Conservation (phyloP, 2,888 invertebrate genomes). For the Chloromyia formosa region DNA sequence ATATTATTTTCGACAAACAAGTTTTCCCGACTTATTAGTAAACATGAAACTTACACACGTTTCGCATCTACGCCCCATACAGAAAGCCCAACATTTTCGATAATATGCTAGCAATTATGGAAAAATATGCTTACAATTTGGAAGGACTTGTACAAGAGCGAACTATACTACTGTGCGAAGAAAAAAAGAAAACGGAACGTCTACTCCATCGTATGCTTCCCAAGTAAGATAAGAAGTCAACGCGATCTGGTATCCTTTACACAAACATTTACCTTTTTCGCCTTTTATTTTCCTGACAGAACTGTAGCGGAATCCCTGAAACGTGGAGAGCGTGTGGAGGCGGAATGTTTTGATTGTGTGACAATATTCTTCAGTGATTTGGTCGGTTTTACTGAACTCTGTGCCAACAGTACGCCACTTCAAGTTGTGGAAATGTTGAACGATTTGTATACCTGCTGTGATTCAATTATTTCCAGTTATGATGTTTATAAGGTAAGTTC, state of each 20-base stretch:
- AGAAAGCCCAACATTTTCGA: slow-evolving; percentile 88
- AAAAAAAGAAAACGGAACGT: slow-evolving; percentile 86
- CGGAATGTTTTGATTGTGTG: slow-evolving; percentile 83
- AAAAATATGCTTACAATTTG: slow-evolving; percentile 87
- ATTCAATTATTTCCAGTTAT: slow-evolving; percentile 86
- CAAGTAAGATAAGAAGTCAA: slow-evolving; percentile 67
- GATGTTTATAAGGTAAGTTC: slow-evolving; percentile 81
- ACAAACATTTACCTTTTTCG: too few relatives aligned
- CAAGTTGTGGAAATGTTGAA: slow-evolving; percentile 88
- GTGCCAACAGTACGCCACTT: slow-evolving; percentile 80
- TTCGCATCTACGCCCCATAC: slow-evolving; percentile 45
- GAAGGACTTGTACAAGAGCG: slow-evolving; percentile 85
- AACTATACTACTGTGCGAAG: slow-evolving; percentile 81
- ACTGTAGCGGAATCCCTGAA: slow-evolving; percentile 83
- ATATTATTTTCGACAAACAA: too few relatives aligned
- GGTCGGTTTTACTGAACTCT: slow-evolving; percentile 83
- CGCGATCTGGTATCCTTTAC: too few relatives aligned
- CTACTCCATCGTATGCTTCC: slow-evolving; percentile 86
- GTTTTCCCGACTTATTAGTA: too few relatives aligned
- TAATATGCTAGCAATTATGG: slow-evolving; percentile 91
- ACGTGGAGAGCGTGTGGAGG: slow-evolving; percentile 79
- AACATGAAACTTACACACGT: too few relatives aligned
- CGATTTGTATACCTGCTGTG: slow-evolving; percentile 88
- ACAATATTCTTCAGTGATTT: slow-evolving; percentile 88
- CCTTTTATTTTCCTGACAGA: slow-evolving; percentile 62